These are phyloP conservation scores for Ectemnius lituratus DNA, from an alignment of 2,888 invertebrate genomes.

Conservation along the genomic window DNA sequence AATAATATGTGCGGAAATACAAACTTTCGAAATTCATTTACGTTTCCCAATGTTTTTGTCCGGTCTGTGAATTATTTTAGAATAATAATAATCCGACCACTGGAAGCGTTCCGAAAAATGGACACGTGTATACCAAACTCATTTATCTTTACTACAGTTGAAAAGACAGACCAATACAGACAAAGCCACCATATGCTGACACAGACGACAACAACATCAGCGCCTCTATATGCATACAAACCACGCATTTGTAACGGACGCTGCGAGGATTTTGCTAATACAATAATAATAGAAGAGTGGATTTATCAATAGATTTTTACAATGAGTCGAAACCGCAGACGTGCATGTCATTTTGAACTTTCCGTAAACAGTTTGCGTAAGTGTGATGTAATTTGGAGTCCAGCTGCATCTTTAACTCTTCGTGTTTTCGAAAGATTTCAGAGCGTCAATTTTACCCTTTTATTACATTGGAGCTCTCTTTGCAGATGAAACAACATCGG, in stretches of 20 bases:
- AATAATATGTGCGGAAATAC: no score
- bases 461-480: not conserved
- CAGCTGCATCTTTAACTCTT: not conserved
- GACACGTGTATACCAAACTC: not conserved
- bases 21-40: no score
- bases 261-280: no score
- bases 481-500: not conserved
- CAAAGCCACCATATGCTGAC: not conserved
- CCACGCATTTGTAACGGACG: no score
- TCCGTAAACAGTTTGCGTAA: conserved; percentile 49
- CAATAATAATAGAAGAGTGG: no score
- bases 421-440: conserved; percentile 14
- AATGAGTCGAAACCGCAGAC: conserved; percentile 44
- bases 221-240: no score
- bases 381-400: conserved; percentile 16
- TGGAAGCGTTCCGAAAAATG: not conserved
- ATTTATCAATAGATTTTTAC: conserved; percentile 9
- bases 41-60: no score
- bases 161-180: no score
- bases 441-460: not conserved
- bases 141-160: not conserved
- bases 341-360: conserved; percentile 47
- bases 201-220: no score
- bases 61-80: no score
- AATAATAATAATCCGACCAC: not conserved